A percentile compares a stretch with the other conserved stretches of the same genome.
Evolutionary conservation across 2,888 invertebrate genomes (phyloP).

Genomic region (Prosapia bicincta): DNA sequence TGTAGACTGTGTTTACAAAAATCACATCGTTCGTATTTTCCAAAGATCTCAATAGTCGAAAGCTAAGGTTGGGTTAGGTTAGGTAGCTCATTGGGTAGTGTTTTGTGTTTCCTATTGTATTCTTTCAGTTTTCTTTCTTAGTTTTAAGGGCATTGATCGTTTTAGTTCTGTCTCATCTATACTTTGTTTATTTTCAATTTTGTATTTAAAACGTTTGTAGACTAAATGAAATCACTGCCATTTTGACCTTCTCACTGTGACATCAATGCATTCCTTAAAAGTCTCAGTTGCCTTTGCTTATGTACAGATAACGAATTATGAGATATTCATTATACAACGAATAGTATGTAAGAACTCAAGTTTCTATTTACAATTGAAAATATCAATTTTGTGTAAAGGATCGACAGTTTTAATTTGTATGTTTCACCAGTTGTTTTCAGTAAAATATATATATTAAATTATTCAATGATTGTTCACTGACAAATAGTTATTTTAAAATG

Average conservation of each 20-base stretch:
- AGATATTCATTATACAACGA: too few species aligned
- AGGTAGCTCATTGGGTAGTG: conserved; percentile 14
- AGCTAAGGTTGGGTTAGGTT: conserved; percentile 24
- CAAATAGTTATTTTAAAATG: too few species aligned
- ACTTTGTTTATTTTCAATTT: conserved; percentile 6
- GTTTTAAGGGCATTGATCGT: conserved; percentile 14
- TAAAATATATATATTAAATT: too few species aligned
- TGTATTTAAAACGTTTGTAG: conserved; percentile 13
- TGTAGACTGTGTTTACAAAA: conserved; percentile 6
- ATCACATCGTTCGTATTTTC: conserved; percentile 14
- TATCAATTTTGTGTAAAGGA: too few species aligned
- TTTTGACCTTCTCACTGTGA: background rate
- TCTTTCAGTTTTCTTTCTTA: background rate
- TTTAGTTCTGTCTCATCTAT: background rate
- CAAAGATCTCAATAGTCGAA: conserved; percentile 24
- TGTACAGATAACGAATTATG: too few species aligned
- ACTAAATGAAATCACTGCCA: conserved; percentile 23
- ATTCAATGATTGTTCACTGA: too few species aligned
- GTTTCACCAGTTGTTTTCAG: too few species aligned
- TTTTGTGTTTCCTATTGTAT: conserved; percentile 18
- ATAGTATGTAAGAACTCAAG: too few species aligned
- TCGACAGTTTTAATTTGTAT: too few species aligned
- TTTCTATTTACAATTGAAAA: too few species aligned
- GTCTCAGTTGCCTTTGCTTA: background rate
- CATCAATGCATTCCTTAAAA: background rate